Evolutionary conservation across 1,140 invertebrate genomes (phyloP), one percentile per base, ranked within the genome.

Genomic region (Drosophila biarmipes): DNA sequence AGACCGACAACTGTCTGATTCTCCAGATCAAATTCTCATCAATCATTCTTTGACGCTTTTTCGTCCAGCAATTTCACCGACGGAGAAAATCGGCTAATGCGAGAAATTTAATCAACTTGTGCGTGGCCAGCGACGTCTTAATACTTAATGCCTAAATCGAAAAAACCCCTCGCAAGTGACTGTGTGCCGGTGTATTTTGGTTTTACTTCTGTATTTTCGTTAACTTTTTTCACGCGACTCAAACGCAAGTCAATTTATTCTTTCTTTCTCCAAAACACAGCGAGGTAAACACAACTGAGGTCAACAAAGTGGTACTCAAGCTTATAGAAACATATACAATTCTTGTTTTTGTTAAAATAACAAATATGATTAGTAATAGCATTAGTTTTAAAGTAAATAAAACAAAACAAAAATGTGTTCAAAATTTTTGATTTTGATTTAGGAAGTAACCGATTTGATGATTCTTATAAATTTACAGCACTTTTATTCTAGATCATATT

Each of bases 41-140:
- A 81, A 87, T 78, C 81, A 86, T 86, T 87, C 74, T 85, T 75
- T 59, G 45, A 55, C 49, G 64, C 37, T 74, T 48, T 64, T 77
- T 81, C 46, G 51, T 66, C 42, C 45, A 53, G 73, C 58, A 85
- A 73, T 86, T 85, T 85, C 81, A 54, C 80, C 59, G 59, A 56
- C 72, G 53, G 78, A 77, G 80, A 86, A 85, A 85, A 85, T 85
- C 64, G 81, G 78, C 53, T 81, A 86, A 80, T 80, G 81, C 81
- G 81, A 85, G 81, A 85, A 85, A 85, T 85, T 84, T 85, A 86
- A 85, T 85, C 78, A 85, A 86, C 73, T 80, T 86, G 77, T 67
- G 81, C 68, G 78, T 80, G 59, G 67, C 51, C 79, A 43, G 42
- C 75, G 45, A 58, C 75, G 75, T 84, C 80, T 82, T 79, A 82